Percentiles rank a stretch among this genome's conserved stretches.
phyloP scores from a whole-genome alignment of 2,113 vertebrate genomes.

The Suricata suricatta region DNA sequence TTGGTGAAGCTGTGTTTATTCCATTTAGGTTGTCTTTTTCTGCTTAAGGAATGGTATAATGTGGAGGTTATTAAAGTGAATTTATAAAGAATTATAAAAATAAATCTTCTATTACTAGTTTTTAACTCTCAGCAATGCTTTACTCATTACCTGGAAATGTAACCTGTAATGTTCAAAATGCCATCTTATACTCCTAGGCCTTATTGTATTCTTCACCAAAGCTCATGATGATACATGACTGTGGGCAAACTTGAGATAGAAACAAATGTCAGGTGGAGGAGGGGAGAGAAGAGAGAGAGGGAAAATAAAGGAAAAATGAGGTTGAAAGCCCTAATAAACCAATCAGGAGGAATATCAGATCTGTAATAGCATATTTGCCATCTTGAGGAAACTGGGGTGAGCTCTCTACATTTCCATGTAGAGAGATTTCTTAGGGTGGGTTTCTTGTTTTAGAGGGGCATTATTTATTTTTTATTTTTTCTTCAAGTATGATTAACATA shows the following conservation, averaged over 20 bases:
- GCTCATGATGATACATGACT: neutral
- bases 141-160: neutral
- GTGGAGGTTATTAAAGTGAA: neutral
- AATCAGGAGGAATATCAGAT: neutral
- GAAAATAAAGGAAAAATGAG: neutral
- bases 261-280: neutral
- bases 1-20: constrained; percentile 16
- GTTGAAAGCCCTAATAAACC: neutral
- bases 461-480: neutral
- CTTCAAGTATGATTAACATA: too few species aligned
- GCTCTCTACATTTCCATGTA: neutral
- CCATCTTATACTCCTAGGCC: neutral
- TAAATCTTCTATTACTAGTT: neutral
- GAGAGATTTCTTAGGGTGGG: neutral
- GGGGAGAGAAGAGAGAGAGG: too few species aligned
- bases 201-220: neutral
- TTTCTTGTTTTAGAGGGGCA: neutral
- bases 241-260: neutral
- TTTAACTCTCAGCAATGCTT: constrained; percentile 35
- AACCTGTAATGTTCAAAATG: constrained; percentile 14
- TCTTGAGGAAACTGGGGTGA: neutral
- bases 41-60: neutral
- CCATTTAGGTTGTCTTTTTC: neutral
- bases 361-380: neutral
- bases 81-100: constrained; percentile 7